Percentiles rank a stretch among this genome's conserved stretches.
phyloP scores from a whole-genome alignment of 2,797 vertebrate species.

The Thalassophryne amazonica region DNA sequence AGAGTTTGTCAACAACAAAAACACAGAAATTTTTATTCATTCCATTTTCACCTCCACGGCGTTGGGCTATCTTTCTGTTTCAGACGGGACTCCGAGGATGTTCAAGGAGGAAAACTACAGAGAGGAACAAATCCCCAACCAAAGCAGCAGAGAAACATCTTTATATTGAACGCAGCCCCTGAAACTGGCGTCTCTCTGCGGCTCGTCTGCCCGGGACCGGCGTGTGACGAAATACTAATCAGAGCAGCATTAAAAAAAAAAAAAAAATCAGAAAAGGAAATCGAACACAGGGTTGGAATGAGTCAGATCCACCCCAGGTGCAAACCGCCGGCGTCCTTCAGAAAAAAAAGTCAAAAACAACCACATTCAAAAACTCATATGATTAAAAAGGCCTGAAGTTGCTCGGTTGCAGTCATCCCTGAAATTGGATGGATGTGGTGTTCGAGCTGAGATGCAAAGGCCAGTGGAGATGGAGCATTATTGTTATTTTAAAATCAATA shows the following conservation, averaged over 20 bases:
- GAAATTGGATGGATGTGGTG: slow-evolving; percentile 50
- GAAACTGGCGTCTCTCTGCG: slow-evolving; percentile 17
- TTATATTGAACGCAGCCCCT: slow-evolving; percentile 7
- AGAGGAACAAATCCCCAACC: slow-evolving; percentile 24
- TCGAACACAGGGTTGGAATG: background rate
- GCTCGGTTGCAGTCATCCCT: slow-evolving; percentile 41
- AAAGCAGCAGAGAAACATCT: slow-evolving; percentile 7
- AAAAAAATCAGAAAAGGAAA: slow-evolving; percentile 20
- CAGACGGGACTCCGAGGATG: background rate
- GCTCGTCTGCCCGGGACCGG: slow-evolving; percentile 18
- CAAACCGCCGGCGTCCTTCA: slow-evolving; percentile 17
- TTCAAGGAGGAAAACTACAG: slow-evolving; percentile 1
- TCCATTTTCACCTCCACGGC: background rate
- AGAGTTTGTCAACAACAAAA: background rate
- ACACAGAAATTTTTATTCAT: background rate
- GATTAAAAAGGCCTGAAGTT: slow-evolving; percentile 40
- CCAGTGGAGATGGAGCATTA: slow-evolving; percentile 17
- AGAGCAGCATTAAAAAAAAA: slow-evolving; percentile 5
- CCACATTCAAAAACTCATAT: slow-evolving; percentile 10
- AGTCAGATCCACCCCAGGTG: no score
- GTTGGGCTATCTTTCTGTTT: background rate
- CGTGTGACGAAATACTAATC: slow-evolving; percentile 29
- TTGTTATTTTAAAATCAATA: slow-evolving; percentile 60
- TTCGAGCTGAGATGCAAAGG: slow-evolving; percentile 21
- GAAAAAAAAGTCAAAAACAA: slow-evolving; percentile 33